Evolutionary conservation across 1,140 invertebrate species (phyloP).

Genomic region (Ceratina japonica): DNA sequence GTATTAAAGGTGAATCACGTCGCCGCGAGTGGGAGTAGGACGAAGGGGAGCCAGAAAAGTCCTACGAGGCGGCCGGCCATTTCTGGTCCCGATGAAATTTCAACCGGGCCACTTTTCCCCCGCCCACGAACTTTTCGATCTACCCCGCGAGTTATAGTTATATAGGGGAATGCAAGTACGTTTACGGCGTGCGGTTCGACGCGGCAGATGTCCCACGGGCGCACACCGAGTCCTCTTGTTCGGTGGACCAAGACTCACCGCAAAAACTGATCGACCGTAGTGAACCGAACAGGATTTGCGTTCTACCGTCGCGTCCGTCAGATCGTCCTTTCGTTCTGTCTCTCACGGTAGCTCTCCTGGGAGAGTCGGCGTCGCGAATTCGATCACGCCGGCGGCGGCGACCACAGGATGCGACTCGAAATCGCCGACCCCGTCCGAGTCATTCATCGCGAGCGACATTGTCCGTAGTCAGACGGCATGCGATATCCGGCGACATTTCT

Average conservation of each 20-base stretch:
- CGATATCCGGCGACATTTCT: too few species aligned
- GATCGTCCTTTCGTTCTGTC: slow-evolving; percentile 35
- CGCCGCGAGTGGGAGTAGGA: slow-evolving; percentile 40
- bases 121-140: slow-evolving; percentile 15
- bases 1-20: slow-evolving; percentile 3
- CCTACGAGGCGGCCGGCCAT: neutral
- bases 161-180: slow-evolving; percentile 47
- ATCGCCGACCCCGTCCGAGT: too few species aligned
- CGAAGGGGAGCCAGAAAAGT: slow-evolving; percentile 8
- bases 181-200: slow-evolving; percentile 46
- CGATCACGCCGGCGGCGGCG: slow-evolving; percentile 49
- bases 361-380: slow-evolving; percentile 57
- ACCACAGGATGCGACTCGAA: slow-evolving; percentile 6
- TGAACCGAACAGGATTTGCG: slow-evolving; percentile 47
- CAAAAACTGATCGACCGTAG: slow-evolving; percentile 67
- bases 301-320: slow-evolving; percentile 15
- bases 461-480: too few species aligned
- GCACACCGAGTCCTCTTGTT: slow-evolving; percentile 21
- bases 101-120: slow-evolving; percentile 45
- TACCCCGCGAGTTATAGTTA: slow-evolving; percentile 49
- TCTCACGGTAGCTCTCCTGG: slow-evolving; percentile 52
- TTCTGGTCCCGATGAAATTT: slow-evolving; percentile 67
- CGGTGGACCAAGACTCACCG: slow-evolving; percentile 66
- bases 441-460: too few species aligned
- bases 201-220: slow-evolving; percentile 55